phyloP scores from a whole-genome alignment of 2,888 invertebrate species.

The Hyles lineata region DNA sequence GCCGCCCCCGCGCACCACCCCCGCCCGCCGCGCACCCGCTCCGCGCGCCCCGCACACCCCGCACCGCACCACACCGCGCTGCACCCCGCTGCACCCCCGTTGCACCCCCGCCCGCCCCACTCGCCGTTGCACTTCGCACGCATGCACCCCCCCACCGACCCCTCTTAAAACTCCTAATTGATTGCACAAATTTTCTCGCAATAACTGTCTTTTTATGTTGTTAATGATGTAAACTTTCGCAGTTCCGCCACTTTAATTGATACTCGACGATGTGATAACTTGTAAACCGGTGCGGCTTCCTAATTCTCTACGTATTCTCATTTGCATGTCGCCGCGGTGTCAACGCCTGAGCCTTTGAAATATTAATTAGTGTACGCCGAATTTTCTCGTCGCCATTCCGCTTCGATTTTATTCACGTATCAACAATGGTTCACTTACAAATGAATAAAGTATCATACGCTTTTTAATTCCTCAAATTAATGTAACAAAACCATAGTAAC shows the following conservation, averaged over 20 bases:
- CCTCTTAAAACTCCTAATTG: constrained; percentile 84
- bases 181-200: constrained; percentile 84
- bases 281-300: constrained; percentile 58
- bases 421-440: not conserved
- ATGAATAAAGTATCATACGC: not conserved
- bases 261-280: constrained; percentile 65
- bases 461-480: not conserved
- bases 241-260: constrained; percentile 78
- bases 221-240: constrained; percentile 82
- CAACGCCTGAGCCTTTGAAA: constrained; percentile 65
- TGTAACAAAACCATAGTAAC: not conserved
- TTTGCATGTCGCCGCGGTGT: constrained; percentile 63
- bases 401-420: constrained; percentile 37
- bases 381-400: constrained; percentile 57
- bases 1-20: constrained; percentile 50
- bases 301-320: constrained; percentile 58
- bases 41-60: constrained; percentile 59
- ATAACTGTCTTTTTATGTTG: constrained; percentile 84
- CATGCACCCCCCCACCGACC: constrained; percentile 63
- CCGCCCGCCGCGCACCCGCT: constrained; percentile 60
- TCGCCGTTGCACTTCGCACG: constrained; percentile 76
- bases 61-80: constrained; percentile 65
- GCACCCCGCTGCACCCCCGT: constrained; percentile 57
- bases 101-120: constrained; percentile 49
- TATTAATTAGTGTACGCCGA: constrained; percentile 68